Evolutionary conservation across 1,140 invertebrate species (phyloP), one percentile per base, ranked within the genome.

Genomic region (Lutraria rhynchaena): DNA sequence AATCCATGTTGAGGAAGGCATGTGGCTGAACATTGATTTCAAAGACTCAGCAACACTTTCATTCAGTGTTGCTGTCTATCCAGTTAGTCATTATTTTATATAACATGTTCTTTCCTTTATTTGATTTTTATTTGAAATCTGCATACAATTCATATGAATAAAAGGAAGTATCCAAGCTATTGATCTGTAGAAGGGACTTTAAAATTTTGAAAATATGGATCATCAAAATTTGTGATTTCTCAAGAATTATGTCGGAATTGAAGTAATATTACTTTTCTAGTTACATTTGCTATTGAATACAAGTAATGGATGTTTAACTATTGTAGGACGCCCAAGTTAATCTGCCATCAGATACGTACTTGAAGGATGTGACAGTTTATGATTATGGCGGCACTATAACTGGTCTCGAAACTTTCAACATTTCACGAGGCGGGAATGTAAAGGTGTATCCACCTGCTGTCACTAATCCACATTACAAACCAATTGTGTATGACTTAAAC

Each of bases 21-120:
- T 87, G 84, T 86, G 84, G 83, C 85, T 89, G 3, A 88, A 88
- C 57, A 89, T 89, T 49, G 86, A 87, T 67, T 88, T 87, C 76
- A 83, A 87, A 44, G 53, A 83, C 22, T 84, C 86, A 24, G 85
- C 88, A 3, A 41, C 83, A 7, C 44, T 89, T 17, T 85, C 88
- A 17, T 89, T 89, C 74, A 82, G 86, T 84, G 84, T 88, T 27
- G 80, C 65, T 61, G 70, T 89, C 9, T 89, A 88, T 74, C 83
- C 71, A 1, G 71, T 75, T 44, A 46, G 71, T 75, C 13, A 55
- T 55, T 55, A 55, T 55, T 22, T 27, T 55, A 19, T 19, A 49
- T n/a, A n/a, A n/a, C n/a, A n/a, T n/a, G n/a, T n/a, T n/a, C n/a
- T n/a, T n/a, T n/a, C n/a, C n/a, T n/a, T n/a, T n/a, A n/a, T n/a